Conservation (phyloP, 1,140 invertebrate species). For the Lamellibrachia luymesi region DNA sequence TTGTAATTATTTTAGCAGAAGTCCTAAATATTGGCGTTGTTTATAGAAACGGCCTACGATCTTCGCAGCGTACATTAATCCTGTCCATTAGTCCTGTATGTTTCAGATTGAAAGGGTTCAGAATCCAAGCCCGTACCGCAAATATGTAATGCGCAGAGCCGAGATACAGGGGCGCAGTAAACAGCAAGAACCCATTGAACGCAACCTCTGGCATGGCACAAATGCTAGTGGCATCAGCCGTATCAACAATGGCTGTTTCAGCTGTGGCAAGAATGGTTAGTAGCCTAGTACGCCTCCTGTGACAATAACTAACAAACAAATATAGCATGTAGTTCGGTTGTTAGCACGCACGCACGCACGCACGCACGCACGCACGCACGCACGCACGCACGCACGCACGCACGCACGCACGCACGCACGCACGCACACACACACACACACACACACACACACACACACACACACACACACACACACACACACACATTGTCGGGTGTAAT, state of each 20-base stretch:
- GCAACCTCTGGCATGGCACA: constrained; percentile 29
- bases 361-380: background rate
- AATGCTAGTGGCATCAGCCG: constrained; percentile 6
- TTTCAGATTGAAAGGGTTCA: background rate
- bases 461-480: no score
- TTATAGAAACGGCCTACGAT: no score
- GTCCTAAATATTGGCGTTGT: no score
- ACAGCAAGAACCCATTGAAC: background rate
- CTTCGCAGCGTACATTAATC: no score
- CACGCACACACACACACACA: no score
- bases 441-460: no score
- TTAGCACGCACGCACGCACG: no score
- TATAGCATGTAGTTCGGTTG: no score
- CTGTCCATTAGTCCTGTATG: background rate
- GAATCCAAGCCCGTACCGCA: constrained; percentile 16
- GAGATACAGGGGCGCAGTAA: background rate
- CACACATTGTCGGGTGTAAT: no score
- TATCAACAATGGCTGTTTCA: constrained; percentile 27
- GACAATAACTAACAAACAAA: background rate
- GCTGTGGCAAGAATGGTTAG: constrained; percentile 30
- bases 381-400: no score
- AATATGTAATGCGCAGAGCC: constrained; percentile 14
- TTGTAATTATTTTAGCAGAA: no score
- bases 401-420: no score
- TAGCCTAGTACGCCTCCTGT: background rate